Base-by-base conservation (phyloP, 2,797 vertebrate genomes). In the Poeciliopsis infans region DNA sequence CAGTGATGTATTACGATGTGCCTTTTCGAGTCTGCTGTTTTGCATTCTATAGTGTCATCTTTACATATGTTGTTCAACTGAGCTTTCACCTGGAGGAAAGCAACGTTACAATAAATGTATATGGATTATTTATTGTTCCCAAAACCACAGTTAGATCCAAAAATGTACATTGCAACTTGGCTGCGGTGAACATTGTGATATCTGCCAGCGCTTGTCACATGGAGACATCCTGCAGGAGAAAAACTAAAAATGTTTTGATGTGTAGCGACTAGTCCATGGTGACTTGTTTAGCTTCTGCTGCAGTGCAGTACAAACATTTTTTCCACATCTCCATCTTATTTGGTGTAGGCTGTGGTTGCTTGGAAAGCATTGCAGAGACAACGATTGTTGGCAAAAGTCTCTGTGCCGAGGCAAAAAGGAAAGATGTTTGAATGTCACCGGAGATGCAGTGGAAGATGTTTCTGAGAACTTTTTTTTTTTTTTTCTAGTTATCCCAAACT, bases 371-470 rank as follows among this genome's bases (percentile, higher is more conserved):
- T 77, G 41, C 74, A 57, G 55, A 46, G 41, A 81, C 77, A 66
- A 89, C 83, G 69, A 80, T 81, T 81, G 46, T 49, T 83, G 80
- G 79, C 78, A 75, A 49, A 83, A 57, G 61, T 85, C 76, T 82
- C 53, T 41, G 86, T 73, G 57, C 43, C 64, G 74, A 85, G 72
- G 71, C 55, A 79, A 81, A 84, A 64, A 80, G 31, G 55, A 77
- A 79, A 12, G 72, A 74, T 66, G 79, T 83, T 73, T 70, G 11
- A 46, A 59, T 81, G 71, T 74, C 64, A 75, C 33, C 6, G 28
- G 16, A 57, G 77, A 84, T 39, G 68, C 47, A 46, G 20, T 79
- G 82, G 64, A 76, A 77, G 46, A 75, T 78, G 45, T 80, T 78
- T 78, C 75, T 41, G 49, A 76, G 74, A 74, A 16, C 39, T 28